phyloP scores from a whole-genome alignment of 92 coral and sea anemone genomes.

The Porites divaricata region DNA sequence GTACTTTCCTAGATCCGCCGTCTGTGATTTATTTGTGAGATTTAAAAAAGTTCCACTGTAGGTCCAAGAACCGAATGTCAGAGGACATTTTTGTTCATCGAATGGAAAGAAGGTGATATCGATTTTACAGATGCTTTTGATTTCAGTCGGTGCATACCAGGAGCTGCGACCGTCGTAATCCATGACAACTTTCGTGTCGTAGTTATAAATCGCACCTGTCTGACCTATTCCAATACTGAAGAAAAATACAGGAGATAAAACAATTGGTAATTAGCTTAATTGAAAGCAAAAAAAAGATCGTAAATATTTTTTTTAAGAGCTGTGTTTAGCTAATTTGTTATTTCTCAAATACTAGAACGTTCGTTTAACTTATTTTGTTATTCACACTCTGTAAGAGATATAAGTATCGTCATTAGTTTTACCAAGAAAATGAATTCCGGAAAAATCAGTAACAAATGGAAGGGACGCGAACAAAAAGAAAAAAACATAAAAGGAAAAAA shows the following conservation, averaged over 20 bases:
- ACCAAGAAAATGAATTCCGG: too few species aligned
- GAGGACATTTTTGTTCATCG: constrained; percentile 82
- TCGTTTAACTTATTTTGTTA: too few species aligned
- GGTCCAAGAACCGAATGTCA: constrained; percentile 97
- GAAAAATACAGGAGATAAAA: not conserved
- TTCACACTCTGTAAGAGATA: too few species aligned
- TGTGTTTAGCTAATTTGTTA: too few species aligned
- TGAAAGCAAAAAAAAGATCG: too few species aligned
- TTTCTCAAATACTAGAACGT: too few species aligned
- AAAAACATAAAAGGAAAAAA: too few species aligned
- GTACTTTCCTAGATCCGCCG: constrained; percentile 82
- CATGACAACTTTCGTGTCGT: constrained; percentile 83
- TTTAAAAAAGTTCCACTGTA: constrained; percentile 80
- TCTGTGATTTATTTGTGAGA: constrained; percentile 44
- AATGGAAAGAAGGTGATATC: constrained; percentile 92
- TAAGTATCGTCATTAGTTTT: too few species aligned
- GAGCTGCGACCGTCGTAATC: constrained; percentile 62
- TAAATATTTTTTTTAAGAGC: too few species aligned
- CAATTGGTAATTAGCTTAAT: too few species aligned
- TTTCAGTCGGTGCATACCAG: constrained; percentile 92
- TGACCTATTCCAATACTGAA: constrained; percentile 86
- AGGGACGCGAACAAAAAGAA: too few species aligned
- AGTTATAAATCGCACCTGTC: constrained; percentile 88
- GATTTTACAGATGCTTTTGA: constrained; percentile 91
- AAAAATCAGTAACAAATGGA: too few species aligned